phyloP scores from a whole-genome alignment of 2,797 vertebrate genomes.

The Oreochromis mossambicus region DNA sequence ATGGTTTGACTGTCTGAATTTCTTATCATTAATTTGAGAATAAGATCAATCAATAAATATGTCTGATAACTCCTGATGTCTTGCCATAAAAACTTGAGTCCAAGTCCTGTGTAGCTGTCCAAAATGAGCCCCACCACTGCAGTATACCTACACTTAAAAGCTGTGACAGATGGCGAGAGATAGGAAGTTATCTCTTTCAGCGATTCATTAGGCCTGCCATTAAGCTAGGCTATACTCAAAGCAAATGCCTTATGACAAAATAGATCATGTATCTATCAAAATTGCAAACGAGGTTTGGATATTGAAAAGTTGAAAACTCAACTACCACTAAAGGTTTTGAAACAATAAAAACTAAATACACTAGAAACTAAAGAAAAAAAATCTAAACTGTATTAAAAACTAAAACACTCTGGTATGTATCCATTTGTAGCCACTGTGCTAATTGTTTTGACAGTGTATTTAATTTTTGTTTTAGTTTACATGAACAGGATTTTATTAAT shows the following conservation, averaged over 20 bases:
- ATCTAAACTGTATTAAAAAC: not conserved
- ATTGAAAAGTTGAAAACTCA: not conserved
- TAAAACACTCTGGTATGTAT: not conserved
- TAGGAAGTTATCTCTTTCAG: conserved; percentile 21
- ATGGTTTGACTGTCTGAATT: not conserved
- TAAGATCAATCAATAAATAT: conserved; percentile 1
- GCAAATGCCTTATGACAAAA: not conserved
- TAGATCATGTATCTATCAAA: conserved; percentile 3
- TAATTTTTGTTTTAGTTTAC: not conserved
- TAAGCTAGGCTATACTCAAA: conserved; percentile 8
- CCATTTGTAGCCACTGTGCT: not conserved
- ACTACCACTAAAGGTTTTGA: not conserved
- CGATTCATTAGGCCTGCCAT: conserved; percentile 29
- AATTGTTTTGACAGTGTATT: not conserved
- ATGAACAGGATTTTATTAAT: not conserved
- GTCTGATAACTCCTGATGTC: not conserved
- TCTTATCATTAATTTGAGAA: not conserved
- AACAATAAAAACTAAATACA: not conserved
- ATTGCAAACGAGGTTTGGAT: not conserved
- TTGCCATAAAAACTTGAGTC: not conserved
- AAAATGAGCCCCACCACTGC: conserved; percentile 8
- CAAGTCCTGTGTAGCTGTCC: conserved; percentile 1
- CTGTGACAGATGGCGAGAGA: conserved; percentile 34
- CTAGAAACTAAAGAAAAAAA: not conserved
- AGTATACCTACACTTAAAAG: conserved; percentile 31